phyloP scores from a whole-genome alignment of 1,140 invertebrate species.

The Samia ricini region DNA sequence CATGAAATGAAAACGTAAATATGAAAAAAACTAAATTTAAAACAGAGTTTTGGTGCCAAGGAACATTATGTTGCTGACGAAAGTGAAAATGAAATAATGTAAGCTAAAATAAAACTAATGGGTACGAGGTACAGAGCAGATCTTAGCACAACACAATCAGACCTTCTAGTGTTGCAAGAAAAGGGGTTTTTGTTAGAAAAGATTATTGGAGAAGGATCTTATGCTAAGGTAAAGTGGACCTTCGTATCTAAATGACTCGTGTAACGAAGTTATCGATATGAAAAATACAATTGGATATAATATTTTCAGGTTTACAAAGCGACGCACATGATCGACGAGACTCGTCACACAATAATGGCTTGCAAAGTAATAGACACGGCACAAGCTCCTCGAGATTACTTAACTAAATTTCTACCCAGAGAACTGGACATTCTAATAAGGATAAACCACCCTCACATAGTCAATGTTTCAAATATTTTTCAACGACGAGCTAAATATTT shows the following conservation, averaged over 20 bases:
- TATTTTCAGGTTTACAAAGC: conserved; percentile 79
- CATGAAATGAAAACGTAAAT: conserved; percentile 5
- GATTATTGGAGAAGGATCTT: conserved; percentile 64
- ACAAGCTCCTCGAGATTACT: conserved; percentile 84
- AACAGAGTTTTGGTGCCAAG: neutral
- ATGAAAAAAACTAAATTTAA: neutral
- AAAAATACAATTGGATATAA: neutral
- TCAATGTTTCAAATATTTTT: conserved; percentile 84
- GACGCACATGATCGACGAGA: conserved; percentile 75
- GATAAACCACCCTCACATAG: conserved; percentile 85
- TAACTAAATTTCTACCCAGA: conserved; percentile 85
- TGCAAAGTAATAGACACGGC: conserved; percentile 87
- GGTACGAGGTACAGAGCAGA: conserved; percentile 51
- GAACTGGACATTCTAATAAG: conserved; percentile 85
- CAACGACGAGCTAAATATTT: conserved; percentile 82
- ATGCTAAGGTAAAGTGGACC: conserved; percentile 55
- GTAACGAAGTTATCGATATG: neutral
- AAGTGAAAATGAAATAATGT: conserved; percentile 63
- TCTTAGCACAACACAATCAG: conserved; percentile 55
- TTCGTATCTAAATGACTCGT: neutral
- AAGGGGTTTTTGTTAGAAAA: conserved; percentile 64
- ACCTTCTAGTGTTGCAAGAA: conserved; percentile 55
- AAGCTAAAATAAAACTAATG: conserved; percentile 38
- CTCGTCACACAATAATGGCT: conserved; percentile 73
- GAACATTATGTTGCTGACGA: conserved; percentile 48